Percentiles rank a stretch among this genome's conserved stretches.
phyloP scores from a whole-genome alignment of 2,888 invertebrate genomes.

The Uloborus plumipes region DNA sequence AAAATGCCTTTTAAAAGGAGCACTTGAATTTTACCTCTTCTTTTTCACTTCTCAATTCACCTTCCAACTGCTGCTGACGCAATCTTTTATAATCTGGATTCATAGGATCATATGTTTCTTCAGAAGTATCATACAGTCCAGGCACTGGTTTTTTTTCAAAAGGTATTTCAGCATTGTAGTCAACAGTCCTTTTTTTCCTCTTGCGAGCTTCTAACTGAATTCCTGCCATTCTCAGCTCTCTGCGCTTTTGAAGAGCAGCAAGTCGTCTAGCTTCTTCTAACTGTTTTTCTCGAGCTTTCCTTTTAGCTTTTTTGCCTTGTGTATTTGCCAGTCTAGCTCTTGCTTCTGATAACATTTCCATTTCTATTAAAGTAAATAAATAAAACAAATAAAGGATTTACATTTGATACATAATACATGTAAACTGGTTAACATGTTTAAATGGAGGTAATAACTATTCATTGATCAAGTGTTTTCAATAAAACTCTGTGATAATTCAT shows the following conservation, averaged over 20 bases:
- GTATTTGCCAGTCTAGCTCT: constrained; percentile 98
- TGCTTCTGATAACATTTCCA: constrained; percentile 99
- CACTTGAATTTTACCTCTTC: constrained; percentile 80
- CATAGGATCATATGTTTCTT: constrained; percentile 88
- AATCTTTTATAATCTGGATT: constrained; percentile 91
- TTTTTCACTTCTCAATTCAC: constrained; percentile 88
- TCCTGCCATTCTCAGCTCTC: constrained; percentile 97
- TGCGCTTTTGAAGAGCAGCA: constrained; percentile 96
- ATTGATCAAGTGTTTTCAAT: no score
- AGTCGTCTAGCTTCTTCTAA: constrained; percentile 96
- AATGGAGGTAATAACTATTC: no score
- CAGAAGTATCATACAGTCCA: constrained; percentile 93
- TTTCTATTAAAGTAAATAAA: constrained; percentile 76
- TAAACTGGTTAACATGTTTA: no score
- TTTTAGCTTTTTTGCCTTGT: constrained; percentile 82
- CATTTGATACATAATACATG: no score
- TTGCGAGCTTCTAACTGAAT: constrained; percentile 76
- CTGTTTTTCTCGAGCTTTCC: constrained; percentile 94
- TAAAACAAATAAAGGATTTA: not conserved
- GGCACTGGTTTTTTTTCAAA: constrained; percentile 94
- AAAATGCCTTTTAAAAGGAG: not conserved
- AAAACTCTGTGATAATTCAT: no score
- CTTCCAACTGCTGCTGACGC: constrained; percentile 92
- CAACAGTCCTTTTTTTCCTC: constrained; percentile 84
- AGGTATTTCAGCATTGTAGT: constrained; percentile 97